A percentile compares a stretch with the other conserved stretches of the same genome.
Evolutionary conservation across 2,888 invertebrate genomes (phyloP).

Genomic region (Plagodis dolabraria): DNA sequence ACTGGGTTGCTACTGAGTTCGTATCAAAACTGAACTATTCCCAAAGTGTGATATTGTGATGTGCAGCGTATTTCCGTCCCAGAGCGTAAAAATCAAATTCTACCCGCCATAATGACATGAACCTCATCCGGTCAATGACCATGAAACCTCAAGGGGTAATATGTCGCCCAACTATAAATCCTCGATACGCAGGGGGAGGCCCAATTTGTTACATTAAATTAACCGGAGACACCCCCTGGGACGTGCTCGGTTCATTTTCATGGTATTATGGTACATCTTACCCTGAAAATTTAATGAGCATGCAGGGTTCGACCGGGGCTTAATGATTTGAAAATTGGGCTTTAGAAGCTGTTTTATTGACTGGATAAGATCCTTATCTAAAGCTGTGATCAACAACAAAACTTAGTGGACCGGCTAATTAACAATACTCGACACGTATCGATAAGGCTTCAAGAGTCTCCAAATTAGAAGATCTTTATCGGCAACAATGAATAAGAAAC

Average conservation of each 20-base stretch:
- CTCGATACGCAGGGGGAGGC: constrained; percentile 45
- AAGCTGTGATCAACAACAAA: too few relatives aligned
- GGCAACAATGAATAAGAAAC: too few relatives aligned
- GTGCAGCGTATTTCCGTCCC: too few relatives aligned
- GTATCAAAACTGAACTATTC: too few relatives aligned
- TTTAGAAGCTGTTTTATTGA: too few relatives aligned
- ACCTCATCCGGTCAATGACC: constrained; percentile 17
- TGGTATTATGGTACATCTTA: constrained; percentile 19
- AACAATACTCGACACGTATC: too few relatives aligned
- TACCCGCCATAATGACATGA: constrained; percentile 6
- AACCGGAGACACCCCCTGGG: constrained; percentile 38
- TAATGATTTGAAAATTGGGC: not conserved
- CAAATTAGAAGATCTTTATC: too few relatives aligned
- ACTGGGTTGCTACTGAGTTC: too few relatives aligned
- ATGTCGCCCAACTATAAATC: constrained; percentile 49
- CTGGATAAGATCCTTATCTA: too few relatives aligned
- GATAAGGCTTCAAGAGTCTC: too few relatives aligned
- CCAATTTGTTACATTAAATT: constrained; percentile 54
- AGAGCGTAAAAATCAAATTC: not conserved
- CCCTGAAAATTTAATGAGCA: constrained; percentile 12
- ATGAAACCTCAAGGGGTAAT: constrained; percentile 30
- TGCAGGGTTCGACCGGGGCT: not conserved
- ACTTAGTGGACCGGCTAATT: too few relatives aligned
- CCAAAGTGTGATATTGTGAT: too few relatives aligned
- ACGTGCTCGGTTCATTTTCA: constrained; percentile 46